Evolutionary conservation across 2,113 vertebrate species (phyloP).

Genomic region (Erpornis zantholeuca): DNA sequence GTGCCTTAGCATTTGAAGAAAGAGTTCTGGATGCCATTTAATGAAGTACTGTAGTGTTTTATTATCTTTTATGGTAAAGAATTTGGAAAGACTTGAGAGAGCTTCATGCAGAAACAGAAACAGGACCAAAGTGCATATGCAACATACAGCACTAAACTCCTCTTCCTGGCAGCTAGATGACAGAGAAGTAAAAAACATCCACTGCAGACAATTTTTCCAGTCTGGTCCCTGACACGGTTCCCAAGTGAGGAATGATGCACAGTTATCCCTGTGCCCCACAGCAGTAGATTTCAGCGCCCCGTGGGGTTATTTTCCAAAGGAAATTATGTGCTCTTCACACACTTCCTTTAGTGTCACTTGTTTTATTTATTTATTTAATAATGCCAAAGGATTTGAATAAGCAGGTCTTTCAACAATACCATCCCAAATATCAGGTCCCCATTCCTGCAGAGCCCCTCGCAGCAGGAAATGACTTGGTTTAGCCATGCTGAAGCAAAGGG

Average conservation of each 20-base stretch:
- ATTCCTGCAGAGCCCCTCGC: background rate
- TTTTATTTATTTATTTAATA: background rate
- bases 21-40: background rate
- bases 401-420: background rate
- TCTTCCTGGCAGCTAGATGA: background rate
- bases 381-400: background rate
- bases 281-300: background rate
- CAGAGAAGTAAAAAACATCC: background rate
- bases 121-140: background rate
- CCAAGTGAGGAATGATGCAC: background rate
- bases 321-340: background rate
- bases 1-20: background rate
- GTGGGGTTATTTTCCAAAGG: background rate
- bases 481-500: background rate
- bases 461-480: accelerated
- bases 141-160: background rate
- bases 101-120: background rate
- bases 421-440: background rate
- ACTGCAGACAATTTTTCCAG: background rate
- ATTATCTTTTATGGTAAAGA: conserved; percentile 38
- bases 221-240: background rate
- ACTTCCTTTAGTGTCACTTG: background rate
- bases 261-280: accelerated
- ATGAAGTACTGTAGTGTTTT: background rate
- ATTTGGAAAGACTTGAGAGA: conserved; percentile 26